Evolutionary conservation across 2,113 vertebrate genomes (phyloP).

Genomic region (Redunca redunca): DNA sequence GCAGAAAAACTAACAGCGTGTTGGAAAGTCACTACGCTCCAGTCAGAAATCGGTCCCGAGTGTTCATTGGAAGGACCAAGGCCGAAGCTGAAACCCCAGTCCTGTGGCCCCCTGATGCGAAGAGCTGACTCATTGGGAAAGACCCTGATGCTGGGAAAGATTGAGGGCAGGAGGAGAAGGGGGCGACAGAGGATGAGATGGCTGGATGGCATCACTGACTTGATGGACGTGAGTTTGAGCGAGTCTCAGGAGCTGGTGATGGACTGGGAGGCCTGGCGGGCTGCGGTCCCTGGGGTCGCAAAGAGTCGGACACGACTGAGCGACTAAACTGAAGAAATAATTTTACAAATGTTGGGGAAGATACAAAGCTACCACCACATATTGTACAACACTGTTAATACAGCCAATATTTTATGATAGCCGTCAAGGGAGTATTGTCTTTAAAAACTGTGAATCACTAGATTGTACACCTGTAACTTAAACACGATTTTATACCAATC

Average conservation of each 20-base stretch:
- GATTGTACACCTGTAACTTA: not conserved
- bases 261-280: not conserved
- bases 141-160: not conserved
- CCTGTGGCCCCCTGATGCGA: rapidly evolving
- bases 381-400: not conserved
- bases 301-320: rapidly evolving
- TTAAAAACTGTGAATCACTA: not conserved
- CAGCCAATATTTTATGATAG: not conserved
- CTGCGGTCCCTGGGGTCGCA: rapidly evolving
- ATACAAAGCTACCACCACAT: not conserved
- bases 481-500: no score
- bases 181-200: not conserved
- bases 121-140: not conserved
- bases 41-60: not conserved
- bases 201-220: rapidly evolving
- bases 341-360: not conserved
- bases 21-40: rapidly evolving
- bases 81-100: not conserved
- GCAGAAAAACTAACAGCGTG: not conserved
- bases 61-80: not conserved
- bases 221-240: not conserved
- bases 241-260: not conserved
- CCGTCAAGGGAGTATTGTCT: not conserved
- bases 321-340: not conserved
- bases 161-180: rapidly evolving